Percentiles rank a stretch among this genome's conserved stretches.
Conservation (phyloP, 2,888 invertebrate species). For the Rotaria magnacalcarata region DNA sequence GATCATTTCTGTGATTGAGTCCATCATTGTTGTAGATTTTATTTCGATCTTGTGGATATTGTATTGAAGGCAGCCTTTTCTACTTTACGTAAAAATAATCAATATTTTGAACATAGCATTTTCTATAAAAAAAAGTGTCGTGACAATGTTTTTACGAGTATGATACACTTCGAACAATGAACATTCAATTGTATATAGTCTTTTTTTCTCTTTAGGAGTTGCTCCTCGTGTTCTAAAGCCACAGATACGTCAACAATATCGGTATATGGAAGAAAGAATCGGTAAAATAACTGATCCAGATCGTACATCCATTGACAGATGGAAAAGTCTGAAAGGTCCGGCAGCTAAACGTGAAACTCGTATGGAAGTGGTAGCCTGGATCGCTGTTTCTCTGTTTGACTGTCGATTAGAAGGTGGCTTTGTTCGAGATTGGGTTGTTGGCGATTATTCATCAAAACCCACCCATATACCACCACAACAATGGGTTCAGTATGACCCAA, state of each 20-base stretch:
- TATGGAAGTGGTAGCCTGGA: conserved; percentile 6
- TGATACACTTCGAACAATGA: no score
- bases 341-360: background rate
- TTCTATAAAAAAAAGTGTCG: no score
- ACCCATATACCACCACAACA: background rate
- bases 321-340: conserved; percentile 21
- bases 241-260: background rate
- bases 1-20: no score
- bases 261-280: background rate
- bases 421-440: conserved; percentile 19
- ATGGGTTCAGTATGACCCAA: background rate
- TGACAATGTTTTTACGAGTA: no score
- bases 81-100: no score
- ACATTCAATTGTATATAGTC: background rate
- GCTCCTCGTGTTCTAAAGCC: background rate
- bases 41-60: no score
- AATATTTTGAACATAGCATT: no score
- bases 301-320: background rate
- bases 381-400: background rate
- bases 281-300: background rate
- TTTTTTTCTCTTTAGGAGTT: background rate
- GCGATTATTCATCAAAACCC: background rate
- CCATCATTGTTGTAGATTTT: no score
- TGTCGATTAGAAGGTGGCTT: conserved; percentile 20
- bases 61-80: no score